Base-by-base conservation (phyloP, 2,113 vertebrate species). In the Piprites chloris region DNA sequence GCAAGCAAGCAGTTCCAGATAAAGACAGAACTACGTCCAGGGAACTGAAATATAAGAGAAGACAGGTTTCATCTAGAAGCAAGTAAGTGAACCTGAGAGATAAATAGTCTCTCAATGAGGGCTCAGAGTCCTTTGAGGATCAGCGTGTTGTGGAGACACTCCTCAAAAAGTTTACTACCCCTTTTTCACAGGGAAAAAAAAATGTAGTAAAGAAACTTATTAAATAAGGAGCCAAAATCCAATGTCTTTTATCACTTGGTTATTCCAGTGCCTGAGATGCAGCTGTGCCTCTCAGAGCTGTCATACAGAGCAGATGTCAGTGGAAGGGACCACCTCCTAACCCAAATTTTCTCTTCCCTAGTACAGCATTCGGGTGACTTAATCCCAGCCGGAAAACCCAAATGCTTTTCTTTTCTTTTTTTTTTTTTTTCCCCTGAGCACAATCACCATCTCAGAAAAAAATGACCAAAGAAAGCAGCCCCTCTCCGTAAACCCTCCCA, bases 381-480 rank as follows among this genome's bases (percentile, higher is more conserved):
- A 80, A 89, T 80, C 77, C 74, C 85, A 71, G 59, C 5, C 42
- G 0, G 73, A 94, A 97, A 90, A 73, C 73, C 61, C 67, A 68
- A 90, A 89, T 13, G 35, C 37, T 90, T 73, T 26, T 74, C 72
- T 85, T 66, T 41, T 85, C 20, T 12, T 28, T 53, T 30, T 53
- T 22, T 81, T 72, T 85, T 72, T 35, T 84, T 68, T 82, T 74
- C 50, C 49, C n/a, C 76, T 69, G 71, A 90, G 53, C 81, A 90
- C 92, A 93, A 83, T 68, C 77, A 24, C 88, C 84, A 71, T 90
- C 76, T 89, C 65, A 85, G 86, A 85, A 95, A 97, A 97, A 97
- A 97, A 96, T 88, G 94, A 91, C 96, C 96, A 83, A 88, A 95
- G 93, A 61, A 96, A 93, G 71, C 88, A 89, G 63, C 58, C 66